Evolutionary conservation across 1,140 invertebrate genomes (phyloP).

Genomic region (Bathynomus jamesi): DNA sequence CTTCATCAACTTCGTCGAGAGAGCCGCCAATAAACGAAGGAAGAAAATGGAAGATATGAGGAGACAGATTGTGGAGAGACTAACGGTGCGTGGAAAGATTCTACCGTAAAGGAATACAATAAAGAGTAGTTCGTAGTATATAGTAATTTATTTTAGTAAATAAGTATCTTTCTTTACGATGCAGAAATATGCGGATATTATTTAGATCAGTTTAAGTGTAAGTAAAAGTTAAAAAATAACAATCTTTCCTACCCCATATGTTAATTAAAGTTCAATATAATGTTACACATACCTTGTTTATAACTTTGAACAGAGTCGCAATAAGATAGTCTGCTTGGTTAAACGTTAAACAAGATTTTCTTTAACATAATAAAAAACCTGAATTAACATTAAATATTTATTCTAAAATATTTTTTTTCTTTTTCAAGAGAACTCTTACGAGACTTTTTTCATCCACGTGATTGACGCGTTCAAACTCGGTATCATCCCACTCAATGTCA

Average conservation of each 20-base stretch:
- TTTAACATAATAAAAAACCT: no score
- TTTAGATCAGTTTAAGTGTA: not conserved
- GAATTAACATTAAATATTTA: no score
- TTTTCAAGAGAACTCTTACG: no score
- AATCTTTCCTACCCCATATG: not conserved
- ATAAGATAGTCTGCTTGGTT: no score
- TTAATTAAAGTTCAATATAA: no score
- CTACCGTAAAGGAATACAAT: not conserved
- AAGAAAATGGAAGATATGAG: slow-evolving; percentile 37
- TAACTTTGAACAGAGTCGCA: no score
- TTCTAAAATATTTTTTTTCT: no score
- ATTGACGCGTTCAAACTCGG: no score
- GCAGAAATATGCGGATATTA: not conserved
- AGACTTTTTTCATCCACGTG: no score
- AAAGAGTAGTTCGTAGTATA: not conserved
- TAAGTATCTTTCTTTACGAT: not conserved
- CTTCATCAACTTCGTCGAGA: slow-evolving; percentile 54
- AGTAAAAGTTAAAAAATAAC: not conserved
- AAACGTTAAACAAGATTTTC: no score
- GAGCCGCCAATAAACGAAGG: slow-evolving; percentile 32
- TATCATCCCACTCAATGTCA: no score
- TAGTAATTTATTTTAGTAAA: not conserved
- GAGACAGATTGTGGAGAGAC: slow-evolving; percentile 29
- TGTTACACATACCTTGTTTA: no score
- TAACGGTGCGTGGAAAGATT: slow-evolving; percentile 28